Base-by-base conservation (phyloP, 2,113 vertebrate genomes). In the Puffinus mauretanicus region DNA sequence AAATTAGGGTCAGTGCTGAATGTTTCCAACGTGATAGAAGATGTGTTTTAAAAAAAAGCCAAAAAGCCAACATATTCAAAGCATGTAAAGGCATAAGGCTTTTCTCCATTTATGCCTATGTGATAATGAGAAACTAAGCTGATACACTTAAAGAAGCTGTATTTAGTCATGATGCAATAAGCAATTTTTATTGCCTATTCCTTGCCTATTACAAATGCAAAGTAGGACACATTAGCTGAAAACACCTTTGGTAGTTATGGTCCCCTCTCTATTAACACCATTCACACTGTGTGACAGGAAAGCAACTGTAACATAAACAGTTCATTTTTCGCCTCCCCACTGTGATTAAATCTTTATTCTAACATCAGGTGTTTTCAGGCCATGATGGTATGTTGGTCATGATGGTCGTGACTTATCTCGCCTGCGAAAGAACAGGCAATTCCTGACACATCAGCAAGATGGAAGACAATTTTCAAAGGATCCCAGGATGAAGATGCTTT, bases 271-370 rank as follows among this genome's bases (percentile, higher is more conserved):
- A 82, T 91, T 96, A 87, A 57, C 93, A 87, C 47, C 44, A 32
- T 52, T 66, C 65, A 34, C 83, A 40, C 18, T 17, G 65, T 71
- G 91, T 52, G 83, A 76, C 91, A 95, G 89, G 16, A 89, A 87
- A 93, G 89, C 52, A 7, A 44, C 38, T 91, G 89, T 34, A 96
- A 96, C 91, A 85, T 2, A 93, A 96, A 96, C 94, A 82, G n/a
- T 9, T 91, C 89, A 38, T 49, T 75, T 86, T 46, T 76, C 0
- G 8, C 86, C 57, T 94, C 54, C 86, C 62, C 1, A 7, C 49
- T 25, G 62, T 13, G 82, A 87, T 90, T 54, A 66, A 88, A 82
- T 80, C 87, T 88, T 73, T 54, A 30, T 52, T 64, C 40, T 89
- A 80, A 77, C 3, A 1, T 61, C 47, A 92, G 38, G 34, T 52